phyloP scores from a whole-genome alignment of 1,140 invertebrate species.

The Gerris buenoi region DNA sequence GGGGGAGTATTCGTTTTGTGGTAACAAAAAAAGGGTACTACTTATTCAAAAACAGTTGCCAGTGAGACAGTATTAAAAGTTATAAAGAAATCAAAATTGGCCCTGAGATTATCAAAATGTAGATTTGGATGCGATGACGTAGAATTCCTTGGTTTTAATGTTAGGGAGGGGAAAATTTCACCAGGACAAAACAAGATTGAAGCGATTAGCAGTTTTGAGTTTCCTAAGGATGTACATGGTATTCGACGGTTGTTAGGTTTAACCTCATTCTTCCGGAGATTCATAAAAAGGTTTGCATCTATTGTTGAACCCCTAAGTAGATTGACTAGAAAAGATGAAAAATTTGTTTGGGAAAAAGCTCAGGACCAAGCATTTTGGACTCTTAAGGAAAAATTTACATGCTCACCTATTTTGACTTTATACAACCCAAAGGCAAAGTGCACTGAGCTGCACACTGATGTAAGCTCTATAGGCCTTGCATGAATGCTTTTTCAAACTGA shows the following conservation, averaged over 20 bases:
- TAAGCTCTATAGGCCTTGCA: not conserved
- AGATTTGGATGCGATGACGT: not conserved
- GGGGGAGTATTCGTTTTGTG: too few relatives aligned
- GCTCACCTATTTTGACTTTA: not conserved
- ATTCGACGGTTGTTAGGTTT: not conserved
- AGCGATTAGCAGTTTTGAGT: not conserved
- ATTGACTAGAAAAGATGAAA: not conserved
- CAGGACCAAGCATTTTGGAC: not conserved
- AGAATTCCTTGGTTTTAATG: not conserved
- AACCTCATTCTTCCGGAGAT: not conserved
- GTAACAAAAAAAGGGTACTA: too few relatives aligned
- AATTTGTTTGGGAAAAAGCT: not conserved
- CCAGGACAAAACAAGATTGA: not conserved
- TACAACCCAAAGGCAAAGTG: not conserved
- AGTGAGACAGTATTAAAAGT: not conserved
- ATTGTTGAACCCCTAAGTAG: not conserved
- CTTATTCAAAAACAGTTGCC: too few relatives aligned
- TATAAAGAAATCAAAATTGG: not conserved
- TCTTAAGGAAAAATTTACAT: not conserved
- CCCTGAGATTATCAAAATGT: not conserved
- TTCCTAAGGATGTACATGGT: not conserved
- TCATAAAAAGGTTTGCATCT: not conserved
- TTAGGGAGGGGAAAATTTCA: not conserved
- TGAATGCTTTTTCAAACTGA: not conserved
- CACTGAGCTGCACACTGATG: not conserved